Base-by-base conservation (phyloP, 2,888 invertebrate species). In the Campoplex nolae region DNA sequence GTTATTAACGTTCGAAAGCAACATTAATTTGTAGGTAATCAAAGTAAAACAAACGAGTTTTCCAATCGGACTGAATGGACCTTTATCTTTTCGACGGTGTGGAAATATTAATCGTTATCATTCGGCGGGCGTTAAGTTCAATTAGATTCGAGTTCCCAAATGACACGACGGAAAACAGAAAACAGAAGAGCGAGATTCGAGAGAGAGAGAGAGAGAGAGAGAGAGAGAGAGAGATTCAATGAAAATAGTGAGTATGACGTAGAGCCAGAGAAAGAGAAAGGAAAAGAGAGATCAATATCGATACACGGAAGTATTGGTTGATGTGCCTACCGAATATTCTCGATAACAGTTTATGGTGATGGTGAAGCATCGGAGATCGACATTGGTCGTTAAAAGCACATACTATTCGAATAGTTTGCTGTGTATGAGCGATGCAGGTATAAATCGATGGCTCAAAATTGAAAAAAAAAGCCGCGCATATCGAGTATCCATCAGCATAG, bases 281-380 rank as follows among this genome's bases (percentile, higher is more conserved):
- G 3, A 2, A 48, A 3, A 16, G 28, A 48, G 48, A 70, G 48
- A 70, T 16, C 48, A 48, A 70, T 70, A 70, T 48, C 48, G 48
- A 70, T 70, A 48, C 18, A 28, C 28, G 48, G 7, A 32, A 65
- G n/a, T 42, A 56, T 48, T 38, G 56, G 18, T 23, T 48, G 68
- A 68, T 70, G 45, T 28, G 48, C 48, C 18, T 42, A 11, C 38
- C 45, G 16, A 48, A 48, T 48, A 16, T 11, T 48, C 68, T 68
- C 42, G 42, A 68, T 68, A 45, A 68, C 45, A 42, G 68, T 70
- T 70, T 70, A 70, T 70, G 45, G 70, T 48, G 38, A 70, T 70
- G 58, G 42, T 58, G 75, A 23, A 38, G 45, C 16, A 51, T 68
- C 56, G n/a, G 56, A 48, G 16, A 70, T 70, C 70, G 23, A 28